A percentile compares a stretch with the other conserved stretches of the same genome.
Evolutionary conservation across 2,888 invertebrate species (phyloP).

Genomic region (Celastrina argiolus): DNA sequence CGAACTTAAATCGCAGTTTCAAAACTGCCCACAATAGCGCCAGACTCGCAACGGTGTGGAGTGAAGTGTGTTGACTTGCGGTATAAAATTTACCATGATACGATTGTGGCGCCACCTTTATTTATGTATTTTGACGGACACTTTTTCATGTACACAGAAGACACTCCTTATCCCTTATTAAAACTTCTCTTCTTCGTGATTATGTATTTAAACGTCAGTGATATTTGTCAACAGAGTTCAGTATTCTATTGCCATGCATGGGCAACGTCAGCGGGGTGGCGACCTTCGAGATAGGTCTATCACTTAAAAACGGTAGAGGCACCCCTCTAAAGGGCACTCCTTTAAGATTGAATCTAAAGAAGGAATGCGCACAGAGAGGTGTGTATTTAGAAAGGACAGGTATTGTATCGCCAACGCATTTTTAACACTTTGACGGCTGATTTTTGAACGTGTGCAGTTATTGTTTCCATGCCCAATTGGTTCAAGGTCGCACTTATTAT

Average conservation of each 20-base stretch:
- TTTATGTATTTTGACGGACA: too few relatives aligned
- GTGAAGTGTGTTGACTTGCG: too few relatives aligned
- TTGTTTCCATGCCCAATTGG: neutral
- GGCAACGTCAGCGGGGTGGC: conserved; percentile 93
- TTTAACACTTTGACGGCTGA: conserved; percentile 72
- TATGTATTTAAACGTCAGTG: neutral
- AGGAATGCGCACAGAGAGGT: conserved; percentile 96
- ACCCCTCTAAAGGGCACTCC: conserved; percentile 91
- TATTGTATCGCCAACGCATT: conserved; percentile 80
- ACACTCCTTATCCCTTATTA: too few relatives aligned
- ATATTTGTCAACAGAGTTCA: conserved; percentile 83
- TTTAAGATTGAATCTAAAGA: conserved; percentile 89
- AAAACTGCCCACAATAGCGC: too few relatives aligned
- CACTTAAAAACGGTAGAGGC: conserved; percentile 88
- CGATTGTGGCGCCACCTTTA: too few relatives aligned
- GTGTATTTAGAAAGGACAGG: conserved; percentile 83
- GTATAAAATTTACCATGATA: too few relatives aligned
- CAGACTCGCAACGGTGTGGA: too few relatives aligned
- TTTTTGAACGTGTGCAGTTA: conserved; percentile 45
- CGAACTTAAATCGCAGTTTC: too few relatives aligned
- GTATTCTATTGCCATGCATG: conserved; percentile 90
- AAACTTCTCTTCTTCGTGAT: too few relatives aligned
- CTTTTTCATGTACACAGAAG: too few relatives aligned
- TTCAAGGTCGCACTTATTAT: too few relatives aligned
- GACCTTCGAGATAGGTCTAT: conserved; percentile 90